Base-by-base conservation (phyloP, 2,113 vertebrate genomes). In the Lethenteron camtschaticum region DNA sequence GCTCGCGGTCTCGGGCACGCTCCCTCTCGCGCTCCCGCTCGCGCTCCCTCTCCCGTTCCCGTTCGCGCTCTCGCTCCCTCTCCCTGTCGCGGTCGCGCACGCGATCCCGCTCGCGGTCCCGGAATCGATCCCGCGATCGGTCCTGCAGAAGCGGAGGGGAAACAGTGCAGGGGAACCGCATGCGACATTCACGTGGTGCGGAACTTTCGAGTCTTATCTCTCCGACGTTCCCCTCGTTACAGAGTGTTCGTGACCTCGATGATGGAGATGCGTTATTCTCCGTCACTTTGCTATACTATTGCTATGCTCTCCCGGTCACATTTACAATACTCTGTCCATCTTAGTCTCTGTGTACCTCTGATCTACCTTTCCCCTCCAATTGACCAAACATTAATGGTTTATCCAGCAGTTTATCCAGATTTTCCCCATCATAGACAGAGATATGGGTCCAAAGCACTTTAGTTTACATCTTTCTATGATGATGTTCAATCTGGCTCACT, bases 51-150 rank as follows among this genome's bases (percentile, higher is more conserved):
- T 97, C 89, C 69, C 89, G 77, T 72, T 66, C 63, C 24, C 63
- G 63, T 16, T 66, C 63, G 9, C 63, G 63, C 10, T 66, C 63
- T 66, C 87, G 80, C 63, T 86, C 81, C 3, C 89, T 78, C 73
- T 96, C 91, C 7, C 89, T 84, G 12, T 96, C 88, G 0, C 90
- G 80, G 3, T 94, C 89, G 0, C 89, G 76, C 57, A 94, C 89
- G 0, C 89, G 72, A 20, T 95, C 87, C 0, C 88, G 75, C 18
- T 92, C 89, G 0, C 90, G 75, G 69, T 92, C 88, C 0, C 89
- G 80, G 72, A 91, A 87, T 1, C 89, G 81, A 69, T 83, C 83
- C 56, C 82, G 76, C 73, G 81, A 83, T 0, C 75, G 82, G 68
- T 95, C 63, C 63, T 24, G 63, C 63, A 41, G 41, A 41, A 41